These are phyloP conservation scores for Poeciliopsis presidionis DNA, from an alignment of 2,797 vertebrate genomes.

Conservation along the genomic window DNA sequence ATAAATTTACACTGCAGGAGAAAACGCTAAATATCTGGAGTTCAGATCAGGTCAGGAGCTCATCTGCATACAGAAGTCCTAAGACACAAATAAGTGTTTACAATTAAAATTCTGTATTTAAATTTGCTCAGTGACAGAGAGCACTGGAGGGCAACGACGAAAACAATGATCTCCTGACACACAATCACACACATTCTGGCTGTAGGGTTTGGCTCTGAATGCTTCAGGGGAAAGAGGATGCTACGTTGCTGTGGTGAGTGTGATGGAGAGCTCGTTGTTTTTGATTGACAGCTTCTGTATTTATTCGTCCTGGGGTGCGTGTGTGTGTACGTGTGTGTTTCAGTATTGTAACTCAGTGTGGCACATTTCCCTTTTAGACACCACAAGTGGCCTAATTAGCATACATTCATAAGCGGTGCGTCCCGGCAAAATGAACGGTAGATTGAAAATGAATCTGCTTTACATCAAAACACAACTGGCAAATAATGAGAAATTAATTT, in stretches of 20 bases:
- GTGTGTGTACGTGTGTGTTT: slow-evolving; percentile 12
- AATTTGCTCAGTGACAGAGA: slow-evolving; percentile 8
- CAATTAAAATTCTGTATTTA: neutral
- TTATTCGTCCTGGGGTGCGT: slow-evolving; percentile 3
- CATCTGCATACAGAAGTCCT: slow-evolving; percentile 5
- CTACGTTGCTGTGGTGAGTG: slow-evolving; percentile 52
- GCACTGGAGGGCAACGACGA: neutral
- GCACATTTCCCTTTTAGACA: slow-evolving; percentile 46
- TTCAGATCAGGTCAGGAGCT: slow-evolving; percentile 27
- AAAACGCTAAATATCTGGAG: slow-evolving; percentile 23
- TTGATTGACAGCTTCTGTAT: slow-evolving; percentile 47
- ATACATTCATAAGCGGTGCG: slow-evolving; percentile 44
- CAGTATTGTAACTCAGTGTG: slow-evolving; percentile 23
- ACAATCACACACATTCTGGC: neutral
- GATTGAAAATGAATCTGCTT: slow-evolving; percentile 24
- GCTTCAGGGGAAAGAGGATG: slow-evolving; percentile 21
- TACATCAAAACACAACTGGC: slow-evolving; percentile 6
- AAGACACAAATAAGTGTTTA: neutral
- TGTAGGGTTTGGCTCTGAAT: slow-evolving; percentile 1
- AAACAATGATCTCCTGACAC: slow-evolving; percentile 10
- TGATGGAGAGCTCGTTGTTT: slow-evolving; percentile 24
- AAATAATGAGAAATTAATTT: slow-evolving; percentile 14
- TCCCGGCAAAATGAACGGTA: slow-evolving; percentile 8
- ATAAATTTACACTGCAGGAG: slow-evolving; percentile 8
- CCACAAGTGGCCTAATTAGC: slow-evolving; percentile 52